Evolutionary conservation across 1,140 invertebrate species (phyloP), one percentile per base, ranked within the genome.

Genomic region (Bombus soroeensis): DNA sequence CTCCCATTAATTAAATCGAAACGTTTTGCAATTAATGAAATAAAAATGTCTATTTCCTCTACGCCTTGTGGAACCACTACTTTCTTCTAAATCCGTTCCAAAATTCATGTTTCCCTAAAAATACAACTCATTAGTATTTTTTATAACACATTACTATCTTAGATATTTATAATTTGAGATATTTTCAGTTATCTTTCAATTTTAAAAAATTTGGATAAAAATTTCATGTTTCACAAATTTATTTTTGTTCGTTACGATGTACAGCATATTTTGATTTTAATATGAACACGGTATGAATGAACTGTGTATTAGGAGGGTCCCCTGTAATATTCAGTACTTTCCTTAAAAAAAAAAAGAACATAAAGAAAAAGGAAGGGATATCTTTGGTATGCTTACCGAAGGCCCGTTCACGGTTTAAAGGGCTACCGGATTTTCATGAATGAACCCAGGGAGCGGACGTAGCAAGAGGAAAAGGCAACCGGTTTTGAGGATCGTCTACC

Each of bases 361-460:
- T 41, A 13, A 18, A 47, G 25, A 28, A 15, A 43, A 70, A 75
- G 47, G 10, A 47, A 77, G 9, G 62, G 66, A 68, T 28, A 41
- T 28, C 59, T 37, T 59, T 34, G 13, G 71, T 71, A 66, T 37
- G 32, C 10, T 32, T 32, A 22, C 10, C 34, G 41, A 1, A 32
- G 80, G n/a, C 57, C 57, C 74, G 77, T 70, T 75, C 57, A 62
- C n/a, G 64, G 62, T 83, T 86, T 83, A 75, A 83, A 76, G 66
- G 66, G 73, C 85, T 59, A 47, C 32, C 41, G 32, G 73, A 70
- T 73, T 81, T 86, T 88, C 80, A 85, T 90, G 88, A 89, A 89
- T 90, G 88, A 90, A 89, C 41, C 32, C 68, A 25, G 43, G 28
- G 37, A 82, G 68, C 87, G 88, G 85, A 87, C 86, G 86, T 87